phyloP scores from a whole-genome alignment of 2,888 invertebrate genomes.

The Drosophila recens region DNA sequence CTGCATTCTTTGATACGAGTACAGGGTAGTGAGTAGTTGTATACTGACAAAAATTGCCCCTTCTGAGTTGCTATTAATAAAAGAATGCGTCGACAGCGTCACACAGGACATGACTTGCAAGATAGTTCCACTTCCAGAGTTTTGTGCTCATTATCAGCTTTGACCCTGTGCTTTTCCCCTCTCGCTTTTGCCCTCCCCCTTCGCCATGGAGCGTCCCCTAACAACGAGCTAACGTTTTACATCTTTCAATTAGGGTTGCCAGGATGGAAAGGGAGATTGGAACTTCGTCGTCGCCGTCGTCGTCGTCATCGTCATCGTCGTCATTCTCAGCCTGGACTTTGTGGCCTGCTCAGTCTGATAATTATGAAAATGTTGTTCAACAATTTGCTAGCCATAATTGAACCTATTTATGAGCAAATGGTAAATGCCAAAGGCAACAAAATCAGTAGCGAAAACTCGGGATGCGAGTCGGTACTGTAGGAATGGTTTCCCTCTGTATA shows the following conservation, averaged over 20 bases:
- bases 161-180: conserved; percentile 12
- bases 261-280: conserved; percentile 12
- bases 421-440: conserved; percentile 12
- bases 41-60: not conserved
- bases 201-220: conserved; percentile 7
- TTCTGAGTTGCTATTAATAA: conserved; percentile 44
- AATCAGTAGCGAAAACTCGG: not conserved
- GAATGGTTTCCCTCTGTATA: not conserved
- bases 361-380: conserved; percentile 65
- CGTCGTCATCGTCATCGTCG: not conserved
- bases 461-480: not conserved
- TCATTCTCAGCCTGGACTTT: conserved; percentile 22
- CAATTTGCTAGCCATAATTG: conserved; percentile 63
- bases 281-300: conserved; percentile 7
- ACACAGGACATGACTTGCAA: conserved; percentile 49
- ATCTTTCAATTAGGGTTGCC: conserved; percentile 67
- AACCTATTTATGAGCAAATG: conserved; percentile 44
- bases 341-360: conserved; percentile 53
- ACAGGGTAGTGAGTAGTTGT: conserved; percentile 17
- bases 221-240: conserved; percentile 67
- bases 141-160: conserved; percentile 60
- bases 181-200: not conserved
- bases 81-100: conserved; percentile 45
- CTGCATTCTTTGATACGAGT: too few relatives aligned
- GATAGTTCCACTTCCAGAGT: conserved; percentile 45